Base-by-base conservation (phyloP, 2,113 vertebrate species). In the Phycodurus eques region DNA sequence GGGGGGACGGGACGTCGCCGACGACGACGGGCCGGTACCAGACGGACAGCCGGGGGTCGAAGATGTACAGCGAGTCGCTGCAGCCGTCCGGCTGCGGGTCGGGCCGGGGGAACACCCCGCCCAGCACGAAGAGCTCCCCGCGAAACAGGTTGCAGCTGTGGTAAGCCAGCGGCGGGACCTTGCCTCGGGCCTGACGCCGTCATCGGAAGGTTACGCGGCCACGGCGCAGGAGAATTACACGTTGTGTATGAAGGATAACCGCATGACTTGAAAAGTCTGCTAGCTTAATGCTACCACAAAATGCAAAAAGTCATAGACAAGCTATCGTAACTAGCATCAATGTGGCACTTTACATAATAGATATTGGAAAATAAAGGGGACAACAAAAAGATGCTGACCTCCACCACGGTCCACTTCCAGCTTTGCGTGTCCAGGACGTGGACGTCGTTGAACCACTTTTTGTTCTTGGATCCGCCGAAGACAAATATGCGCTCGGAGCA, bases 21-120 rank as follows among this genome's bases (percentile, higher is more conserved):
- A 88, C 92, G 65, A 94, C 91, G 12, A 95, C 94, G 33, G 94
- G 94, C 82, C 94, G 91, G 81, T 95, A 95, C 94, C 94, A 95
- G 79, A 95, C 94, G 80, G 92, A 92, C 76, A 93, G 90, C 64
- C 92, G 77, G 13, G 93, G 94, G 71, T 94, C 91, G 49, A 95
- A 95, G 81, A 95, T 94, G 74, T 95, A 93, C 39, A 95, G 85
- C 0, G 89, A 91, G 84, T 94, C 89, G 12, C 93, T 94, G 87
- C 94, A 95, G 80, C 91, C 89, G 61, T 94, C 93, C 0, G 91
- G 91, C 66, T 91, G 71, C 0, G 91, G 91, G 78, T 88, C 82
- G 0, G 94, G 90, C 46, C 88, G 74, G 8, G 92, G 93, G 73
- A 94, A 93, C 56, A 94, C 93, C 0, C 93, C 93, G 8, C 92